Conservation (phyloP, 1,140 invertebrate genomes). For the Drosophila equinoxialis region DNA sequence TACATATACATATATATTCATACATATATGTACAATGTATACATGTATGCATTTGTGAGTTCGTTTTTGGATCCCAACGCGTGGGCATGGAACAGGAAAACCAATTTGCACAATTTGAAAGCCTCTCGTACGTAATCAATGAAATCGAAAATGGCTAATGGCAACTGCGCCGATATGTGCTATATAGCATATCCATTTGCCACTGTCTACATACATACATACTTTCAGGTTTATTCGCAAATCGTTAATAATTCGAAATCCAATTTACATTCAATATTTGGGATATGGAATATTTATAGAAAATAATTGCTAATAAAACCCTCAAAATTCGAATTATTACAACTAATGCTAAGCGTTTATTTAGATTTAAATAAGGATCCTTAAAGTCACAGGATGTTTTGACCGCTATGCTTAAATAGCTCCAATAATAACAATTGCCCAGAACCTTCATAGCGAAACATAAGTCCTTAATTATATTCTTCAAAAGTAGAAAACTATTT, state of each 20-base stretch:
- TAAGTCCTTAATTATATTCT: too few relatives aligned
- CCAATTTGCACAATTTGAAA: conserved; percentile 36
- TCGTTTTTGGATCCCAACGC: conserved; percentile 19
- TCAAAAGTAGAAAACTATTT: too few relatives aligned
- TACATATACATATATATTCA: conserved; percentile 24
- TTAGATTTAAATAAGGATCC: too few relatives aligned
- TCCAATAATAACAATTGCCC: too few relatives aligned
- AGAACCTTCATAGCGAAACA: too few relatives aligned
- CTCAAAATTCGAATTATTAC: too few relatives aligned
- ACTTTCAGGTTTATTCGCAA: conserved; percentile 16
- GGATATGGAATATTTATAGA: too few relatives aligned
- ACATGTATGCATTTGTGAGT: not conserved
- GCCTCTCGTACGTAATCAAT: conserved; percentile 35
- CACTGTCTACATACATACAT: conserved; percentile 14
- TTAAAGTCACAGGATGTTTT: too few relatives aligned
- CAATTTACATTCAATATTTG: conserved; percentile 3
- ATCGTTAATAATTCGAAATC: conserved; percentile 33
- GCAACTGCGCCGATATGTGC: not conserved
- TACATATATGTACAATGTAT: conserved; percentile 22
- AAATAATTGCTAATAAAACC: too few relatives aligned
- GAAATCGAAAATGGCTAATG: conserved; percentile 13
- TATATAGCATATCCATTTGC: not conserved
- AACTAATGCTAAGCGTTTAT: too few relatives aligned
- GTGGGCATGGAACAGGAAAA: conserved; percentile 46
- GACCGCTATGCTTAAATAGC: too few relatives aligned